These are phyloP conservation scores for Pseudomyrmex concolor DNA, from an alignment of 1,140 invertebrate species.

Conservation along the genomic window DNA sequence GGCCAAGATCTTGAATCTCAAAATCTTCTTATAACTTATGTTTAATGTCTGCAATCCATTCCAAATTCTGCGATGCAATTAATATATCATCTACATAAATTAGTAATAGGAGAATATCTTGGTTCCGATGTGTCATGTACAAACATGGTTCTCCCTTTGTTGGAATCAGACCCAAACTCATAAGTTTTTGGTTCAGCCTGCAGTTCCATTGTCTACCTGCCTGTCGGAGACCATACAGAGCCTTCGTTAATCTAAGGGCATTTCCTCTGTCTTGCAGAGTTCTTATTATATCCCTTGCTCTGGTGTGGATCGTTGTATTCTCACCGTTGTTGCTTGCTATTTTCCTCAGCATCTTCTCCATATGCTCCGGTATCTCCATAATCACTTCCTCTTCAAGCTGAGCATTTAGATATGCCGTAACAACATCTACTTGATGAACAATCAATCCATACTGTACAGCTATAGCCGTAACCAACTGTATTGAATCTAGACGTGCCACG, in stretches of 20 bases:
- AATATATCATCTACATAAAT: not conserved
- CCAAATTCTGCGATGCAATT: not conserved
- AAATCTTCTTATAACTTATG: not conserved
- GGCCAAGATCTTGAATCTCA: not conserved
- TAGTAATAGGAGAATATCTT: not conserved
- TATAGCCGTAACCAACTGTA: not conserved
- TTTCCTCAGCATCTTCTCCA: not conserved
- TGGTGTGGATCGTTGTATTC: not conserved
- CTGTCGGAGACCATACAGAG: not conserved
- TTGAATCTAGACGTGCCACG: not conserved
- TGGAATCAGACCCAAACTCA: not conserved
- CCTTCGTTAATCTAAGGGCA: not conserved
- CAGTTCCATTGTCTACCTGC: not conserved
- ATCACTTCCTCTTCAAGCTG: not conserved
- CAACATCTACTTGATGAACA: not conserved
- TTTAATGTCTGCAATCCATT: not conserved
- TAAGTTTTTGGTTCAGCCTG: not conserved
- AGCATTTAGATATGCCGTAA: constrained; percentile 1
- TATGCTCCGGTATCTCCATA: not conserved
- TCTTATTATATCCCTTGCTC: not conserved
- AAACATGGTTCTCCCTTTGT: not conserved
- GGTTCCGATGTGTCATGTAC: not conserved
- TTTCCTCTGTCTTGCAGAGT: not conserved
- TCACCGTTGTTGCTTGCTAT: not conserved
- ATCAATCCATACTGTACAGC: not conserved